phyloP scores from a whole-genome alignment of 2,113 vertebrate species.

The Labeo rohita region DNA sequence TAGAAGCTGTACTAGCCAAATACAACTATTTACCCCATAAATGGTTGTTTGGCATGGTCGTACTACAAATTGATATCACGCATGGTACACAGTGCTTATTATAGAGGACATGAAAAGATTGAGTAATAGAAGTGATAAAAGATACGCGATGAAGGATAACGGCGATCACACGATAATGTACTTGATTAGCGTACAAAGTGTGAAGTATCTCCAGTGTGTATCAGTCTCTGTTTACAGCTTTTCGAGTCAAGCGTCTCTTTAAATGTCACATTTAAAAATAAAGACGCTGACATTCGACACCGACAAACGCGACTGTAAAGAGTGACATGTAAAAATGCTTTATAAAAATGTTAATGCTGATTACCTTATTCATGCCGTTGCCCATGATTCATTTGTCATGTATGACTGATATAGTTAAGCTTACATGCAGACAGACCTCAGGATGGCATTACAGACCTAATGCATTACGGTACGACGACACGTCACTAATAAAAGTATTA shows the following conservation, averaged over 20 bases:
- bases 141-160: background rate
- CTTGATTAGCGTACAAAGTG: background rate
- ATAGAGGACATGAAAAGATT: too few relatives aligned
- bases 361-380: slow-evolving; percentile 80
- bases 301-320: background rate
- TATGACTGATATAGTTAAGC: too few relatives aligned
- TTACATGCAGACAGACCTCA: slow-evolving; percentile 4
- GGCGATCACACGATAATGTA: background rate
- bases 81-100: too few relatives aligned
- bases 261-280: slow-evolving; percentile 10
- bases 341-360: background rate
- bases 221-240: background rate
- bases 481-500: background rate
- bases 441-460: background rate
- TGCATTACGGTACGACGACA: background rate
- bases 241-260: background rate
- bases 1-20: too few relatives aligned
- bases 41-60: too few relatives aligned
- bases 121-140: too few relatives aligned
- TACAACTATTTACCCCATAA: too few relatives aligned
- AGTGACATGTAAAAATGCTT: background rate
- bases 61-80: too few relatives aligned
- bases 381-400: slow-evolving; percentile 65
- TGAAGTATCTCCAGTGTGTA: background rate
- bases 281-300: background rate